These are phyloP conservation scores for Linepithema humile DNA, from an alignment of 1,140 invertebrate species.

Conservation along the genomic window DNA sequence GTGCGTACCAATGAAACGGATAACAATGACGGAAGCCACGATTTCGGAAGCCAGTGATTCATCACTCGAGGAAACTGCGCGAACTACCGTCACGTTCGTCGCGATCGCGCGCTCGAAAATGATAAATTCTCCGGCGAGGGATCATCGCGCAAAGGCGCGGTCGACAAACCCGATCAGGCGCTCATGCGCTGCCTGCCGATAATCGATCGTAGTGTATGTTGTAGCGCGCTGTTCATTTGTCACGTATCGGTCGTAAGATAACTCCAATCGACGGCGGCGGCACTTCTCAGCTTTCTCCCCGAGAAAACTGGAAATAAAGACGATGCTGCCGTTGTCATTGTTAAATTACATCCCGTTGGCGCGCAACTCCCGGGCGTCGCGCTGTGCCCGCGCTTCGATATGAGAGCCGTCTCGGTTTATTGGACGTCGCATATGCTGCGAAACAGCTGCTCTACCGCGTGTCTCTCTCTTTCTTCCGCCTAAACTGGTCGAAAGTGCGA, in stretches of 20 bases:
- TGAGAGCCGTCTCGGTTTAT: constrained; percentile 60
- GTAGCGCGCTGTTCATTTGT: constrained; percentile 2
- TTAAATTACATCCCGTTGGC: constrained; percentile 30
- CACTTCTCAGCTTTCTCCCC: background rate
- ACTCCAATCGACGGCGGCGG: constrained; percentile 8
- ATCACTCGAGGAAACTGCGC: constrained; percentile 31
- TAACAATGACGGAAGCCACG: constrained; percentile 32
- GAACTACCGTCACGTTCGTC: constrained; percentile 36
- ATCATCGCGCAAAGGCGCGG: constrained; percentile 4
- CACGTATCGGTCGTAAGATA: constrained; percentile 29
- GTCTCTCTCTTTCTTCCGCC: background rate
- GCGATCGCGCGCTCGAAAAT: constrained; percentile 36
- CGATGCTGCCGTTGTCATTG: constrained; percentile 27
- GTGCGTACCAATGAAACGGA: constrained; percentile 6
- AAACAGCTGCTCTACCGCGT: constrained; percentile 56
- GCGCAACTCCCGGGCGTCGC: constrained; percentile 46
- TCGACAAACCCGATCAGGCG: constrained; percentile 28
- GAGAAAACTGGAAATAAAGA: constrained; percentile 27
- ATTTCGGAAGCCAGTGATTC: constrained; percentile 26
- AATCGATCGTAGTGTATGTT: constrained; percentile 20
- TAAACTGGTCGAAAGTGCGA: constrained; percentile 9
- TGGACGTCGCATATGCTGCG: constrained; percentile 63
- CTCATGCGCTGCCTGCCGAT: background rate
- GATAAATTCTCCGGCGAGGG: constrained; percentile 33
- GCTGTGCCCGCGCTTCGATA: constrained; percentile 45